These are phyloP conservation scores for Aquatica leii DNA, from an alignment of 2,888 invertebrate species.

Conservation along the genomic window DNA sequence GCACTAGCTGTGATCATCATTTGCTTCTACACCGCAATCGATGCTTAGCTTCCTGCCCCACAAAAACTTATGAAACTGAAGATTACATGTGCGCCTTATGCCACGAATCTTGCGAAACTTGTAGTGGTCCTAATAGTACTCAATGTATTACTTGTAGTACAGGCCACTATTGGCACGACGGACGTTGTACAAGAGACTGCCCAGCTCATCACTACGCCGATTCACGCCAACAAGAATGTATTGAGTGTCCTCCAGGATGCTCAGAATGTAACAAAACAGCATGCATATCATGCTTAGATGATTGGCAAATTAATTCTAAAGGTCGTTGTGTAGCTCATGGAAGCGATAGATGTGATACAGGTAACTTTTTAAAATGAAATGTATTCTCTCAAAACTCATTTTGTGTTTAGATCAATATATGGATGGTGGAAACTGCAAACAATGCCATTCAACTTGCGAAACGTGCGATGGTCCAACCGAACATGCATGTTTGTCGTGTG, in stretches of 20 bases:
- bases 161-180: slow-evolving; percentile 75
- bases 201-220: slow-evolving; percentile 79
- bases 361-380: too few species aligned
- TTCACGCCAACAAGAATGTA: slow-evolving; percentile 80
- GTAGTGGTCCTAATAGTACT: slow-evolving; percentile 77
- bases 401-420: slow-evolving; percentile 74
- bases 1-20: slow-evolving; percentile 89
- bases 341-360: slow-evolving; percentile 73
- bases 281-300: slow-evolving; percentile 76
- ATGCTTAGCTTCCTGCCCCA: slow-evolving; percentile 85
- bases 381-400: slow-evolving; percentile 28
- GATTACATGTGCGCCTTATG: slow-evolving; percentile 86
- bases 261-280: slow-evolving; percentile 75
- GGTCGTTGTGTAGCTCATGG: slow-evolving; percentile 76
- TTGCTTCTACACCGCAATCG: slow-evolving; percentile 82
- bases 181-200: slow-evolving; percentile 76
- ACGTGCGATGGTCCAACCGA: slow-evolving; percentile 83
- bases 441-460: slow-evolving; percentile 81
- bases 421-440: slow-evolving; percentile 74
- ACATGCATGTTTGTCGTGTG: slow-evolving; percentile 77
- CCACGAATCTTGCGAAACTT: slow-evolving; percentile 81
- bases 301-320: slow-evolving; percentile 80
- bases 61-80: slow-evolving; percentile 83
- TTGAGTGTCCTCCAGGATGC: slow-evolving; percentile 82
- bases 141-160: slow-evolving; percentile 85